Base-by-base conservation (phyloP, 2,888 invertebrate species). In the Drosophila flavopinicola region DNA sequence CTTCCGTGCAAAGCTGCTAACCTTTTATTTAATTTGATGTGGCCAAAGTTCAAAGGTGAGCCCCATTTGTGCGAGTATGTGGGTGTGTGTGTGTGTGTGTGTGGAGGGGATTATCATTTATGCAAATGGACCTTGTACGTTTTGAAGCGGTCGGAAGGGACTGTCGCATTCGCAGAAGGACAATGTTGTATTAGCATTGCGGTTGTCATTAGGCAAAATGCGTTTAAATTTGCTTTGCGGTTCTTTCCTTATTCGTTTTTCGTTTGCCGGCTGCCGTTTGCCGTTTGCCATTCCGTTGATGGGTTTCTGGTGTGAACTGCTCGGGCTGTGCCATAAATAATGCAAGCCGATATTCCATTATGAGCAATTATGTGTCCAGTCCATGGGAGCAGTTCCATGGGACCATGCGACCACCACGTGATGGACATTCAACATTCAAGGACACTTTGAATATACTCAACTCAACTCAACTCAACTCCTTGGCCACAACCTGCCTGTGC, bases 1-100 rank as follows among this genome's bases (percentile, higher is more conserved):
- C 52, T 39, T 45, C 32, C 38, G 48, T 33, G 42, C 49, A 38
- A 38, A 74, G 61, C 61, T 63, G 68, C 63, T 54, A 73, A 69
- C 84, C 84, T 74, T 84, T 78, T 74, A 77, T 84, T 78, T 84
- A 84, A 77, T 77, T 80, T 70, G 66, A 61, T 74, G 74, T 60
- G 79, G 66, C 63, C 64, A 80, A 80, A 84, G 84, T 77, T 78
- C 80, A 78, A 78, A 78, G 82, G 84, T 80, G 57, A 77, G 33
- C 9, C 15, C 37, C 30, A 33, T n/a, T 7, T 41, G 13, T 48
- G 23, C 41, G 32, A 33, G 33, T 23, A 33, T 17, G 33, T 35
- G 9, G 44, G 29, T 41, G 39, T 32, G 45, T 23, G 20, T n/a
- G 32, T 27, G 15, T 17, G 3, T 11, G 9, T 20, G 17, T 4